Evolutionary conservation across 2,113 vertebrate species (phyloP), one percentile per base, ranked within the genome.

Genomic region (Hippocampus zosterae): DNA sequence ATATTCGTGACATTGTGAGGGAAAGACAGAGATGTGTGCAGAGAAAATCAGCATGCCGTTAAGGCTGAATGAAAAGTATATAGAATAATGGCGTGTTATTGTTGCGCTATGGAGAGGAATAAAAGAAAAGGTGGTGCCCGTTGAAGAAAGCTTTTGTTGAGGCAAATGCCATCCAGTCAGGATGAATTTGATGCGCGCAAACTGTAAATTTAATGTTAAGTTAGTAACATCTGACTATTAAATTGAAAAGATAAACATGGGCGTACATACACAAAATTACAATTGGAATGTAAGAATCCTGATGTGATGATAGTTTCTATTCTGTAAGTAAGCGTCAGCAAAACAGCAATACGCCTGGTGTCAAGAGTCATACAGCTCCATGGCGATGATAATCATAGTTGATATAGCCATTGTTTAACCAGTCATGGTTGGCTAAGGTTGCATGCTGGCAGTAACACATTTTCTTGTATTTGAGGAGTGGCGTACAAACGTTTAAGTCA

Each of bases 31-130:
- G 56, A 29, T 18, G 25, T 59, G 56, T 59, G 29, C 25, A 59
- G 11, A 59, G 12, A 29, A n/a, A 65, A 65, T 25, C 16, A 33
- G 52, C 27, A 29, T 16, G 25, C 42, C 25, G 23, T 18, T 7
- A 29, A 25, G 46, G n/a, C 65, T 52, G 25, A 50, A 33, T 52
- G 46, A 52, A 52, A 67, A 67, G 65, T 46, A 67, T 27, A 67
- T 50, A 33, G 46, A 52, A 67, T 52, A 67, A 29, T 50, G 10
- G 16, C 11, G 46, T 67, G 60, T 41, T 40, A 40, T 37, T n/a
- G 21, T 18, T 65, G 44, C 64, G 12, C 44, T 44, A 18, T 44
- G 41, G 37, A 25, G 16, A 19, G 41, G n/a, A 25, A 65, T 19
- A 44, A 65, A 42, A 65, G n/a, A 0, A 37, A 23, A 65, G 63